Base-by-base conservation (phyloP, 2,797 vertebrate genomes). In the Brachyrhaphis roseni region DNA sequence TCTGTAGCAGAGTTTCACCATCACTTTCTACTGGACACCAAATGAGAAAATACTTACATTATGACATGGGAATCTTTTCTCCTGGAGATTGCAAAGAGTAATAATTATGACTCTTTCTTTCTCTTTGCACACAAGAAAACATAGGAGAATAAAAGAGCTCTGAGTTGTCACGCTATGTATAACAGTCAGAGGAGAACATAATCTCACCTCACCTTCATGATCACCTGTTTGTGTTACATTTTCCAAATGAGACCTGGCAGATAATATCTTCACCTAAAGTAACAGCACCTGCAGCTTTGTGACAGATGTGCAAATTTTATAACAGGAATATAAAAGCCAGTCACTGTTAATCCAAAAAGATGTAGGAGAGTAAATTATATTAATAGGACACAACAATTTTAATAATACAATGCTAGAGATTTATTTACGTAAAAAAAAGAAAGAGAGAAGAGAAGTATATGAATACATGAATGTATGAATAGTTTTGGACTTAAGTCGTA, bases 161-260 rank as follows among this genome's bases (percentile, higher is more conserved):
- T 59, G 72, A 74, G 71, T 72, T 43, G 28, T 75, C 46, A 47
- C 75, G 47, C 83, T 81, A 83, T 82, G 80, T 70, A 62, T 76
- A 76, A 87, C 90, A 83, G 71, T 39, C 71, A 75, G 8, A 75
- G 83, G 80, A 78, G 68, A 71, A 45, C 26, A 71, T 71, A 12
- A n/a, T n/a, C 68, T 45, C 26, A 45, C 12, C 26, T 45, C 26
- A 81, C 82, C 85, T 86, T 89, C 89, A 81, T 78, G 71, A 75
- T 81, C 81, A 84, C 72, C 72, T 74, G 23, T 41, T 1, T 64
- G 15, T 71, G 80, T 81, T 78, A 75, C 79, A 78, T 72, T 53
- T 82, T 90, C 49, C 76, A 89, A 87, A 89, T 84, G 80, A 84
- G 86, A 84, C 59, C 75, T 78, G 84, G 70, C 77, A 85, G 79